Evolutionary conservation across 2,888 invertebrate species (phyloP), one percentile per base, ranked within the genome.

Genomic region (Standfussiana lucernea): DNA sequence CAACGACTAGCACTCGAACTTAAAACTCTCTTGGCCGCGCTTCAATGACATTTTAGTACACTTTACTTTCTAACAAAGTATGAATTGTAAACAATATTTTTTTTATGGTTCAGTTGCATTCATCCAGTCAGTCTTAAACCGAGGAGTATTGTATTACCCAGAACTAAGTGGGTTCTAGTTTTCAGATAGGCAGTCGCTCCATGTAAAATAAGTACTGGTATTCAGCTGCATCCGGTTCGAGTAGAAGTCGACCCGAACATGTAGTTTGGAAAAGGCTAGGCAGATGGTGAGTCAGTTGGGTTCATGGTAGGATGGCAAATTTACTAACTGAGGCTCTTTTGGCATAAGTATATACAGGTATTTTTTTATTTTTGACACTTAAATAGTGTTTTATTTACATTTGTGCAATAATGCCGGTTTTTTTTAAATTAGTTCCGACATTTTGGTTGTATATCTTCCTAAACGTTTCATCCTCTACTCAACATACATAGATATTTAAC

Each of bases 61-160:
- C 88, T 89, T 89, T 88, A 85, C 88, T 89, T 89, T 88, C 86
- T 84, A 86, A 71, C n/a, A 21, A 61, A 68, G 67, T 61, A 67
- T 40, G 11, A 67, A 62, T 21, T 42, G 40, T 35, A 21, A 45
- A 69, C 56, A 62, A 70, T 40, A 28, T 0, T 65, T 77, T 73
- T 40, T 18, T 53, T 56, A 75, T 18, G 28, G 18, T 28, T 1
- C 35, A 18, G 21, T 50, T 47, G 18, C 5, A 11, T 24, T 50
- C 50, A 53, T n/a, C 3, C 3, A 53, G 11, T 11, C 53, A 50
- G 13, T 53, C n/a, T n/a, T n/a, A 37, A 8, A n/a, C n/a, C 2
- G 13, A n/a, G n/a, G 50, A 24, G 0, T 24, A 50, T 53, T 13
- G n/a, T 53, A 53, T 50, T 4, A n/a, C 53, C n/a, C 53, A 13